Evolutionary conservation across 2,888 invertebrate genomes (phyloP).

Genomic region (Drosophila merina): DNA sequence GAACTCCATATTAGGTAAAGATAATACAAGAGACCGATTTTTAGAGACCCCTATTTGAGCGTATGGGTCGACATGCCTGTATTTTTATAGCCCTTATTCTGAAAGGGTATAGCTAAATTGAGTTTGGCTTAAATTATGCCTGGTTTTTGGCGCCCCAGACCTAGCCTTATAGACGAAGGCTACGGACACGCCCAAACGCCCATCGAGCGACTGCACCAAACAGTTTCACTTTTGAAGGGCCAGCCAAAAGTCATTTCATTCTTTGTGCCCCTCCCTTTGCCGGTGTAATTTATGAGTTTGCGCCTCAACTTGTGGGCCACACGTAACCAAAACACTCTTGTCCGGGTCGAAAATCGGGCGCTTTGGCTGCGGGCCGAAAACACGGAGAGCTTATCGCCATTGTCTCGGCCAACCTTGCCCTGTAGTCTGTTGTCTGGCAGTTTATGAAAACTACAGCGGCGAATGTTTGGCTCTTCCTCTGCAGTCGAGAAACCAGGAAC

Average conservation of each 20-base stretch:
- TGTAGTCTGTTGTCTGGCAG: slow-evolving; percentile 52
- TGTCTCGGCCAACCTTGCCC: slow-evolving; percentile 57
- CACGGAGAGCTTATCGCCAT: slow-evolving; percentile 64
- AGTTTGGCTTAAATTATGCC: slow-evolving; percentile 74
- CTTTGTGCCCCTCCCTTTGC: slow-evolving; percentile 23
- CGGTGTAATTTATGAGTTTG: slow-evolving; percentile 75
- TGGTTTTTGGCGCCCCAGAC: slow-evolving; percentile 54
- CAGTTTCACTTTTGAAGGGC: slow-evolving; percentile 66
- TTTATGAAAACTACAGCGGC: slow-evolving; percentile 76
- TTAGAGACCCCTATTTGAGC: neutral
- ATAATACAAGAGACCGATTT: neutral
- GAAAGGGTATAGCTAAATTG: slow-evolving; percentile 58
- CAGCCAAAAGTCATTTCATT: slow-evolving; percentile 72
- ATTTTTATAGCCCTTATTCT: slow-evolving; percentile 6
- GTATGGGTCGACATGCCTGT: neutral
- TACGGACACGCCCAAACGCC: slow-evolving; percentile 63
- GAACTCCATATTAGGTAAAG: too few relatives aligned
- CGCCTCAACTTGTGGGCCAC: slow-evolving; percentile 71
- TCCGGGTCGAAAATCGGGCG: slow-evolving; percentile 7
- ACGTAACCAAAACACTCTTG: slow-evolving; percentile 45
- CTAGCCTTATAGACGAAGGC: slow-evolving; percentile 4
- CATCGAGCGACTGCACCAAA: slow-evolving; percentile 71
- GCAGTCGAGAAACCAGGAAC: slow-evolving; percentile 3
- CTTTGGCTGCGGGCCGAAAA: neutral
- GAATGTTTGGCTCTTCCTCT: slow-evolving; percentile 56